Evolutionary conservation across 2,797 vertebrate species (phyloP), one percentile per base, ranked within the genome.

Genomic region (Sebastiscus albofasciatus): DNA sequence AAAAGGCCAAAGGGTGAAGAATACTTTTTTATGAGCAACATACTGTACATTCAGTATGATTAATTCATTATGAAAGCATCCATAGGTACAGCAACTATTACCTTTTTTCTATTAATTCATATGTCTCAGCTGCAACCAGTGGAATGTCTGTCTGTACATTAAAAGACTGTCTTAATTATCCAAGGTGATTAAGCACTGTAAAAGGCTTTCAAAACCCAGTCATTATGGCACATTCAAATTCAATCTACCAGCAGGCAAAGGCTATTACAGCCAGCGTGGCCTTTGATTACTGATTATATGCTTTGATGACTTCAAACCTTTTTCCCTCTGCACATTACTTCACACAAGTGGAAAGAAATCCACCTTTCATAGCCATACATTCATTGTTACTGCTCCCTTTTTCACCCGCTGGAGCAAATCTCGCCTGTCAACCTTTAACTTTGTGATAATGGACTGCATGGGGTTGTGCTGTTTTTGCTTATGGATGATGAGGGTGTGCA

Each of bases 231-330:
- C 91, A 90, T 90, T 93, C 84, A 84, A 80, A 90, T 88, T 93
- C 85, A 89, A 88, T 92, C 89, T 86, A 90, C 70, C 87, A 90
- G 89, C 89, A 87, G 89, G 88, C 79, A 78, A 72, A 86, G 89
- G 83, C 93, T 84, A 91, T 93, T 90, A 93, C 84, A 90, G 89
- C 86, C 88, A 77, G 90, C 92, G 83, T 90, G 90, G 91, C 91
- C 88, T 87, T 90, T 88, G 90, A 93, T 87, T 89, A 88, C 90
- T 88, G 90, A 93, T 92, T 90, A 93, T 90, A 86, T 77, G 88
- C 89, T 89, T 84, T 87, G 84, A 90, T 90, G 88, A 84, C 84
- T 92, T 90, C 82, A 83, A 76, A 81, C 70, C 78, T 83, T 82
- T 84, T 42, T 42, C 39, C 6, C 52, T 24, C 71, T 60, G 83